These are phyloP conservation scores for Zootoca vivipara DNA, from an alignment of 2,113 vertebrate species.

Conservation along the genomic window DNA sequence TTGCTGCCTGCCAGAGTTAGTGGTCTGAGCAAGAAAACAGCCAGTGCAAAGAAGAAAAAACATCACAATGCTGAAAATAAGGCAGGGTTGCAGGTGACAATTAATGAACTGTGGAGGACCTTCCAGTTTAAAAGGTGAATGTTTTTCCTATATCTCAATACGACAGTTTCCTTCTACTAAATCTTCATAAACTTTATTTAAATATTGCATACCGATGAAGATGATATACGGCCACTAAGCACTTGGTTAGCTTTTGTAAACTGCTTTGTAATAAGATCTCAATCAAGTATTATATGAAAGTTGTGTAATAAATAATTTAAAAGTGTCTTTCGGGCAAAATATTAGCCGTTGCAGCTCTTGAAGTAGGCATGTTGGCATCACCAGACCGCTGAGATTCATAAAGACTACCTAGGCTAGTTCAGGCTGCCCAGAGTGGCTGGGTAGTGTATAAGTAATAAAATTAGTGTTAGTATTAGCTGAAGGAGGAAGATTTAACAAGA, in stretches of 20 bases:
- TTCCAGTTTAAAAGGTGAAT: slow-evolving; percentile 90
- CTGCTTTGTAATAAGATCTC: no score
- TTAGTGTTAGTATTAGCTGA: no score
- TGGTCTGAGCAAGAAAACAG: slow-evolving; percentile 83
- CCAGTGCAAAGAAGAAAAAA: slow-evolving; percentile 66
- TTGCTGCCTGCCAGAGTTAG: slow-evolving; percentile 84
- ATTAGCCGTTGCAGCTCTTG: not conserved
- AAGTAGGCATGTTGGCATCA: not conserved
- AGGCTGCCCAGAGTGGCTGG: not conserved
- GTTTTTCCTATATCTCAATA: not conserved
- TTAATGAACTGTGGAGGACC: slow-evolving; percentile 89
- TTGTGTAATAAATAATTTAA: no score
- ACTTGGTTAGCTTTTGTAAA: not conserved
- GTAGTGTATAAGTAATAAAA: not conserved
- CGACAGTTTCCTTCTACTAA: not conserved
- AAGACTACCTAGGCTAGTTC: no score
- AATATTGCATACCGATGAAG: not conserved
- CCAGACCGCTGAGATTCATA: not conserved
- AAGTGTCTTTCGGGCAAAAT: not conserved
- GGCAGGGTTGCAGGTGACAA: slow-evolving; percentile 83
- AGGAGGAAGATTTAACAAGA: not conserved
- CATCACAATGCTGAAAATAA: slow-evolving; percentile 83
- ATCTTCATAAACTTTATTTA: not conserved
- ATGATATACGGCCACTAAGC: not conserved
- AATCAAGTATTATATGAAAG: no score